A percentile compares a stretch with the other conserved stretches of the same genome.
Conservation (phyloP, 2,797 vertebrate species). For the Glossophaga mutica region DNA sequence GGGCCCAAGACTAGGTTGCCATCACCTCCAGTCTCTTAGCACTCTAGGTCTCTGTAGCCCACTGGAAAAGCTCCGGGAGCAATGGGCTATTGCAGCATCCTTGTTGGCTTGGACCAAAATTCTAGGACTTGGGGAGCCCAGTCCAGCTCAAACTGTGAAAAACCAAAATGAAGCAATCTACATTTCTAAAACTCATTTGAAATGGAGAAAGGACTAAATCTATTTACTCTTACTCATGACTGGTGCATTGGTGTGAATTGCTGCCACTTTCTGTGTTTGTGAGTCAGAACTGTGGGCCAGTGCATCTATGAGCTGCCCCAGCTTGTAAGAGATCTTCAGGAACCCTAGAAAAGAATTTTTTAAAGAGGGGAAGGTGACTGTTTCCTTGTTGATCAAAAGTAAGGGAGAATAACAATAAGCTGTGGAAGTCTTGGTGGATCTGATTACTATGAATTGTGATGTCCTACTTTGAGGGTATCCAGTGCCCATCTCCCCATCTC, state of each 20-base stretch:
- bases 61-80: neutral
- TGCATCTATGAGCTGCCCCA: neutral
- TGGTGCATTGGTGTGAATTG: neutral
- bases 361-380: neutral
- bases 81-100: neutral
- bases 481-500: neutral
- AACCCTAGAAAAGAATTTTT: neutral
- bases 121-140: neutral
- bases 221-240: neutral
- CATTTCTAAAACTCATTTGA: neutral
- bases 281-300: neutral
- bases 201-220: neutral
- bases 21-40: neutral
- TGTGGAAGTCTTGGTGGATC: neutral
- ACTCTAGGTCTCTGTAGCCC: neutral
- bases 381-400: neutral
- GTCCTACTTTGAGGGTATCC: neutral
- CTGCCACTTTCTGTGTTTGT: neutral
- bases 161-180: neutral
- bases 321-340: neutral
- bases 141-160: neutral
- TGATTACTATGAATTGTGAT: neutral
- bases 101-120: neutral
- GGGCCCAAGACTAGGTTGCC: neutral
- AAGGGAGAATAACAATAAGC: neutral